Percentiles rank a stretch among this genome's conserved stretches.
Evolutionary conservation across 2,113 vertebrate genomes (phyloP).

Genomic region (Calyptomena viridis): DNA sequence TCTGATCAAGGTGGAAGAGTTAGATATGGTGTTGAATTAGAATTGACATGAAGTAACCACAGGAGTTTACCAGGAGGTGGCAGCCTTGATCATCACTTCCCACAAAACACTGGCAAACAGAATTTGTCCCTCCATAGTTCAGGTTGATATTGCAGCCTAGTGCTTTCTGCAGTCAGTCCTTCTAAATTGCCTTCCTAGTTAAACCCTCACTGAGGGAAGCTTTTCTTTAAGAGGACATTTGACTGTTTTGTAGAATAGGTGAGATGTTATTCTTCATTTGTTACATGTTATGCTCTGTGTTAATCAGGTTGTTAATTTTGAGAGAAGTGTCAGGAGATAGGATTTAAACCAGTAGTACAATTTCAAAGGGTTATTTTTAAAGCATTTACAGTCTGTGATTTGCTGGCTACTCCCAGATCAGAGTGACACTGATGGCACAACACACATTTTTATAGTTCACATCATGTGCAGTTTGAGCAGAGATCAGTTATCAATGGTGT

Average conservation of each 20-base stretch:
- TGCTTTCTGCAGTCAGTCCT: not conserved
- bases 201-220: not conserved
- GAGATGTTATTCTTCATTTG: not conserved
- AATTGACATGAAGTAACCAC: not conserved
- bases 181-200: not conserved
- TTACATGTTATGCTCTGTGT: not conserved
- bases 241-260: not conserved
- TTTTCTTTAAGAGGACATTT: not conserved
- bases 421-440: not conserved
- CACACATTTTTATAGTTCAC: not conserved
- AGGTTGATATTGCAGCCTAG: not conserved
- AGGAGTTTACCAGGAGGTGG: slow-evolving; percentile 51
- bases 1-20: not conserved
- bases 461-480: not conserved
- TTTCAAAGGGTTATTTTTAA: not conserved
- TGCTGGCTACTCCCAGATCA: not conserved
- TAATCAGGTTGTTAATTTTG: not conserved
- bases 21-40: not conserved
- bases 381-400: not conserved
- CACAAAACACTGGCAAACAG: not conserved
- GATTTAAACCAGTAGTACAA: not conserved
- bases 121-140: not conserved
- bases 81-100: slow-evolving; percentile 24
- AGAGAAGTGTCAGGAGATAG: not conserved
- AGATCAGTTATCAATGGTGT: not conserved